Evolutionary conservation across 2,888 invertebrate genomes (phyloP).

Genomic region (Ectemnius continuus): DNA sequence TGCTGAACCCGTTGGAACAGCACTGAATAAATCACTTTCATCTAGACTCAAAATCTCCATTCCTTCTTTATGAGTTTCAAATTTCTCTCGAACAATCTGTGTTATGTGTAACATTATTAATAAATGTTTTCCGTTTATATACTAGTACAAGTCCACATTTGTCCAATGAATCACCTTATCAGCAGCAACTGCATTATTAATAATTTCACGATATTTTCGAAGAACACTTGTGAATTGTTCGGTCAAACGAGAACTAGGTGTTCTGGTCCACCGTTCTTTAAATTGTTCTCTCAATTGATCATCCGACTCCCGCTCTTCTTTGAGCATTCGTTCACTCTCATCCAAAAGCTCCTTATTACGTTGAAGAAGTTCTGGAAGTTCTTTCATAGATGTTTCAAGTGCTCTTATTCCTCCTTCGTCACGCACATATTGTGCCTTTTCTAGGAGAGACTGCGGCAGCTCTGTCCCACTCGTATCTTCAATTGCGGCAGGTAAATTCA

Average conservation of each 20-base stretch:
- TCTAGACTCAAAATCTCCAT: constrained; percentile 91
- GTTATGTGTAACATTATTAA: constrained; percentile 27
- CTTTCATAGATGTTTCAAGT: constrained; percentile 87
- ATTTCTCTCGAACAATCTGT: constrained; percentile 92
- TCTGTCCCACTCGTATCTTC: constrained; percentile 87
- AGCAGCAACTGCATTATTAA: constrained; percentile 90
- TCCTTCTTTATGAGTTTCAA: constrained; percentile 86
- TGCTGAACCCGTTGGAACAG: constrained; percentile 84
- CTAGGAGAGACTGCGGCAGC: constrained; percentile 92
- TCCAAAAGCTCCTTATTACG: constrained; percentile 96
- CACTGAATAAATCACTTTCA: constrained; percentile 84
- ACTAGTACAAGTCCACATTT: not conserved
- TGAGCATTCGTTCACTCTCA: constrained; percentile 92
- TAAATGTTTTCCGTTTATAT: not conserved
- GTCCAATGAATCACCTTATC: constrained; percentile 78
- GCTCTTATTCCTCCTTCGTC: constrained; percentile 87
- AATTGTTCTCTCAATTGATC: constrained; percentile 92
- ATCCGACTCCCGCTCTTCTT: constrained; percentile 95
- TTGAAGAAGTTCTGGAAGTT: constrained; percentile 93
- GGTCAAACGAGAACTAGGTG: constrained; percentile 91
- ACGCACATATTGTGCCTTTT: constrained; percentile 89
- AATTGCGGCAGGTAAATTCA: constrained; percentile 98
- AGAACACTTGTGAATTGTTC: constrained; percentile 92
- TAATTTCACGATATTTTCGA: constrained; percentile 95
- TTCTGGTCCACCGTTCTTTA: constrained; percentile 95